Percentiles rank a stretch among this genome's conserved stretches.
Evolutionary conservation across 2,113 vertebrate genomes (phyloP).

Genomic region (Podiceps cristatus): DNA sequence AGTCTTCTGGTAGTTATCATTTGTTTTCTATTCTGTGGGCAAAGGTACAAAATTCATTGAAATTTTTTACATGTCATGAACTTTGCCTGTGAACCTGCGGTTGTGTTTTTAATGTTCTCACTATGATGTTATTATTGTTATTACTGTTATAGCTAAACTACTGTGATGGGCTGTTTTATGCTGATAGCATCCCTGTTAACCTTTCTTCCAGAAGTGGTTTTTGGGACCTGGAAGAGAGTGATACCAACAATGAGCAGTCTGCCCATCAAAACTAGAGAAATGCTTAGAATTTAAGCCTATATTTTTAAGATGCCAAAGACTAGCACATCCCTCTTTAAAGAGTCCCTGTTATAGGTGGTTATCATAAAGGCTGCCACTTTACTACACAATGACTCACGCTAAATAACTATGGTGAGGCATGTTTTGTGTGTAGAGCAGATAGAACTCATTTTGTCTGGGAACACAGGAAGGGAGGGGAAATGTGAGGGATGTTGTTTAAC

Average conservation of each 20-base stretch:
- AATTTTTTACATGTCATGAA: not conserved
- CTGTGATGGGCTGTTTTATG: not conserved
- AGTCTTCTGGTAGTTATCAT: not conserved
- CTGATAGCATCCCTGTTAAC: not conserved
- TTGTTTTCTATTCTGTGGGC: not conserved
- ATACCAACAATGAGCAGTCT: not conserved
- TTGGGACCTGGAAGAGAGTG: not conserved
- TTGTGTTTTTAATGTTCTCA: not conserved
- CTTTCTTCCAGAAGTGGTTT: not conserved
- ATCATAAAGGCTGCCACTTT: not conserved
- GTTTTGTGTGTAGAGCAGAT: not conserved
- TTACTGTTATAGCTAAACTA: not conserved
- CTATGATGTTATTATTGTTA: not conserved
- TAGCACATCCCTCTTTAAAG: not conserved
- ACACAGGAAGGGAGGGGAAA: constrained; percentile 24
- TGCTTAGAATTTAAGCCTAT: not conserved
- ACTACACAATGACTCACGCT: not conserved
- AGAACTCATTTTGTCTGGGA: not conserved
- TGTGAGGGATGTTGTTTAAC: not conserved
- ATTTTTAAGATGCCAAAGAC: not conserved
- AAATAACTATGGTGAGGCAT: not conserved
- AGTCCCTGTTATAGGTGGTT: not conserved
- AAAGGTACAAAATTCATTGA: not conserved
- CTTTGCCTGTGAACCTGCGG: not conserved
- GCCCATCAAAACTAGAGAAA: not conserved